Evolutionary conservation across 1,140 invertebrate genomes (phyloP), one percentile per base, ranked within the genome.

Genomic region (Octopus sinensis): DNA sequence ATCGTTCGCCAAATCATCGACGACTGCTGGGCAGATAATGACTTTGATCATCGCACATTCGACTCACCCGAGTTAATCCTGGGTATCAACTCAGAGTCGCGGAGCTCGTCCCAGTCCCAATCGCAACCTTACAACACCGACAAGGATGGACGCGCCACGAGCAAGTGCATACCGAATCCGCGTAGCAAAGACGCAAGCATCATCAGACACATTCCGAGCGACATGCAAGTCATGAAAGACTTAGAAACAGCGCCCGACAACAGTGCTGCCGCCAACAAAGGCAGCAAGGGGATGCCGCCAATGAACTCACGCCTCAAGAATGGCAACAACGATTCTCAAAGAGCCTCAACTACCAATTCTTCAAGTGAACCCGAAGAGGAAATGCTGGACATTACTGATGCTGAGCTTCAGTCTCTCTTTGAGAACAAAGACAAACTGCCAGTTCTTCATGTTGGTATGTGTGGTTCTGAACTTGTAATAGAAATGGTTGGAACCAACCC

Each of bases 1-100:
- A 71, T 71, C 12, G 68, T 71, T 23, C 5, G 68, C 17, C 68
- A 71, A 13, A 71, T 71, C 12, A 71, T 71, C 12, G 68, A 71
- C 13, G 68, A 71, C 30, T 71, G 68, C 30, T 71, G 68, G 68
- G 68, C 68, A n/a, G 68, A 71, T 71, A 71, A 71, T 71, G 68
- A 71, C 13, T 71, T 71, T 71, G 68, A 71, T 71, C 68, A 71
- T 71, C 68, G 68, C 30, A 71, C 68, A 13, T 71, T 71, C 30
- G 68, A 71, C 12, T 71, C 68, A n/a, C 68, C 68, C 4, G 68
- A 71, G 12, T 71, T 71, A 23, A 71, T 71, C 30, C 30, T 71
- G 68, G 68, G 68, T 13, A 71, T 71, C 68, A 71, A 71, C 12
- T 71, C 68, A 13, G 68, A 71, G 17, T 71, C 68, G 5, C 17